Conservation (phyloP, 2,888 invertebrate species). For the Phaedon cochleariae region DNA sequence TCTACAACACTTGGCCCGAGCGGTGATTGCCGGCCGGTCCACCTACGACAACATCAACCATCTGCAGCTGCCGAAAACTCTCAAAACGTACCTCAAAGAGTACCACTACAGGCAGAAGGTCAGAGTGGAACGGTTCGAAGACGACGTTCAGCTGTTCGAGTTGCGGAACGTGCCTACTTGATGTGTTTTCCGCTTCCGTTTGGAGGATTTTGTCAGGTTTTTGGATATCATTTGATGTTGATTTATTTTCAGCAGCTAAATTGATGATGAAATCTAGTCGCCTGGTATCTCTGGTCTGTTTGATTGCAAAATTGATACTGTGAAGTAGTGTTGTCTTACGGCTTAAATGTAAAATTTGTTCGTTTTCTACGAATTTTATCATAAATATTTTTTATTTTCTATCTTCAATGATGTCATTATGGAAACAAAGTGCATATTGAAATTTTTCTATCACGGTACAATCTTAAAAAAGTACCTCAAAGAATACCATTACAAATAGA, state of each 20-base stretch:
- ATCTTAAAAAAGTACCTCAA: slow-evolving; percentile 92
- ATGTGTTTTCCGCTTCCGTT: slow-evolving; percentile 17
- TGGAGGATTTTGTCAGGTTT: background rate
- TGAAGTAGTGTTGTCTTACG: no score
- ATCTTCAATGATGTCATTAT: no score
- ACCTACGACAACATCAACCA: slow-evolving; percentile 90
- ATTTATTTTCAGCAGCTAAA: no score
- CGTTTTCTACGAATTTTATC: no score
- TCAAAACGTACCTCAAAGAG: slow-evolving; percentile 92
- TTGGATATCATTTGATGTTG: background rate
- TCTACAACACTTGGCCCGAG: slow-evolving; percentile 89
- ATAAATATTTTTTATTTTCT: no score
- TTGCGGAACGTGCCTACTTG: slow-evolving; percentile 53
- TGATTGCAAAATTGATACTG: no score
- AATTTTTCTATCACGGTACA: no score
- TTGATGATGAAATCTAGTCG: no score
- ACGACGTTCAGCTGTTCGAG: slow-evolving; percentile 63
- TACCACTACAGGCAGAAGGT: slow-evolving; percentile 96
- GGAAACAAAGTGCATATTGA: no score
- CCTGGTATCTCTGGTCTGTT: no score
- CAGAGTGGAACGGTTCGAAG: slow-evolving; percentile 81
- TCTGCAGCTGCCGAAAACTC: slow-evolving; percentile 84
- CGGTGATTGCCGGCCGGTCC: slow-evolving; percentile 83
- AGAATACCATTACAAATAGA: no score
- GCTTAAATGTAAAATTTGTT: no score